phyloP scores from a whole-genome alignment of 2,888 invertebrate species.

The Tetranychus truncatus region DNA sequence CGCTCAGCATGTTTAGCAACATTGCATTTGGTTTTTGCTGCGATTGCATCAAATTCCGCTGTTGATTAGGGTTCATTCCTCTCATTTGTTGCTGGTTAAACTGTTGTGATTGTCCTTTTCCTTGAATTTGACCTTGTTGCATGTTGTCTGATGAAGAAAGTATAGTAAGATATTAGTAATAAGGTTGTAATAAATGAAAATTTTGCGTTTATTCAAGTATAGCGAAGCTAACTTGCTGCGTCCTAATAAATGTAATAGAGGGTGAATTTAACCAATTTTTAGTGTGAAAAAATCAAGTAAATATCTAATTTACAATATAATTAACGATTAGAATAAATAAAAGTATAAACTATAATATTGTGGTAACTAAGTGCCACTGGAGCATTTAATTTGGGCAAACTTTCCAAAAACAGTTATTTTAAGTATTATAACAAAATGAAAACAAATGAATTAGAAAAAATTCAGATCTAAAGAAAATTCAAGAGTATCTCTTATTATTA shows the following conservation, averaged over 20 bases:
- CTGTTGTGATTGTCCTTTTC: slow-evolving; percentile 14
- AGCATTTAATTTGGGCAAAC: background rate
- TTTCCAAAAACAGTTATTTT: background rate
- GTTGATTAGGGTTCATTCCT: slow-evolving; percentile 19
- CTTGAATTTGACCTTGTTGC: slow-evolving; percentile 16
- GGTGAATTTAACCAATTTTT: too few relatives aligned
- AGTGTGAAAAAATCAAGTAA: too few relatives aligned
- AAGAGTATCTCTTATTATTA: too few relatives aligned
- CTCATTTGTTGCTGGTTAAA: slow-evolving; percentile 17
- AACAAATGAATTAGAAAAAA: too few relatives aligned
- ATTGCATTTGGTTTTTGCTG: slow-evolving; percentile 27
- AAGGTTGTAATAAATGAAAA: background rate
- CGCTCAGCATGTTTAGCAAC: slow-evolving; percentile 28
- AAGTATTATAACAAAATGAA: too few relatives aligned
- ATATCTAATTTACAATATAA: too few relatives aligned
- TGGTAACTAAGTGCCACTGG: background rate
- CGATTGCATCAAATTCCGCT: slow-evolving; percentile 26
- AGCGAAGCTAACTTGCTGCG: too few relatives aligned
- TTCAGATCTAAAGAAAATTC: too few relatives aligned
- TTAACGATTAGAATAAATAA: too few relatives aligned
- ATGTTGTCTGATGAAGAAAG: background rate
- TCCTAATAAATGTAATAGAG: too few relatives aligned
- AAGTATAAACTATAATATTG: too few relatives aligned
- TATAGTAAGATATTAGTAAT: background rate
- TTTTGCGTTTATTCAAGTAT: background rate